Evolutionary conservation across 1,140 invertebrate genomes (phyloP), one percentile per base, ranked within the genome.

Genomic region (Lucilia cuprina): DNA sequence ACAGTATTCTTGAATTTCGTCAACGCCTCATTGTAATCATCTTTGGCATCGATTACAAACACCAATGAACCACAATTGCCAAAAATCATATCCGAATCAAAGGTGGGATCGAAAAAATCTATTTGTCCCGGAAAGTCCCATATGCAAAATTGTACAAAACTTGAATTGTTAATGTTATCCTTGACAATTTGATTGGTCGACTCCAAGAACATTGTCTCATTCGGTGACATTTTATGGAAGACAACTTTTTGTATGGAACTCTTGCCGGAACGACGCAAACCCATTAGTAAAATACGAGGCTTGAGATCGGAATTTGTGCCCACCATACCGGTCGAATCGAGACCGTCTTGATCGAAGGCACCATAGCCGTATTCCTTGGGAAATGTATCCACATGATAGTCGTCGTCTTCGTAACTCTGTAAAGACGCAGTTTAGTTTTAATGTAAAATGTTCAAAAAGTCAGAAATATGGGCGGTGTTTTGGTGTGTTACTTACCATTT

Each of bases 191-290:
- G 98, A 91, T 98, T 99, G 83, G 98, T 99, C 86, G 97, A 98
- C 92, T 99, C 99, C 60, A 99, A 92, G 88, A 99, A 99, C n/a
- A 99, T 92, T 5, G 99, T 99, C 93, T 99, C 99, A 93, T 99
- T 99, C 10, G 99, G 99, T 13, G 98, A 99, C 97, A 99, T 99
- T 93, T 99, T 99, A 89, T 99, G 98, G 92, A 99, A 99, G 14
- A 99, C 99, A 10, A 99, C 99, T 93, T 99, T 99, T 91, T 99
- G 97, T 89, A 99, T 99, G 2, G 99, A 99, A n/a, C 98, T 99
- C 92, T 99, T 99, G 84, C 99, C 99, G 91, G 98, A 99, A 91
- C 98, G 96, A 90, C 98, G 93, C 35, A 99, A 93, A 14, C 98
- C 98, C 98, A 99, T 99, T 47, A 99, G 92, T 35, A 99, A 91